Percentiles rank a stretch among this genome's conserved stretches.
Conservation (phyloP, 2,888 invertebrate species). For the Nineta flava region DNA sequence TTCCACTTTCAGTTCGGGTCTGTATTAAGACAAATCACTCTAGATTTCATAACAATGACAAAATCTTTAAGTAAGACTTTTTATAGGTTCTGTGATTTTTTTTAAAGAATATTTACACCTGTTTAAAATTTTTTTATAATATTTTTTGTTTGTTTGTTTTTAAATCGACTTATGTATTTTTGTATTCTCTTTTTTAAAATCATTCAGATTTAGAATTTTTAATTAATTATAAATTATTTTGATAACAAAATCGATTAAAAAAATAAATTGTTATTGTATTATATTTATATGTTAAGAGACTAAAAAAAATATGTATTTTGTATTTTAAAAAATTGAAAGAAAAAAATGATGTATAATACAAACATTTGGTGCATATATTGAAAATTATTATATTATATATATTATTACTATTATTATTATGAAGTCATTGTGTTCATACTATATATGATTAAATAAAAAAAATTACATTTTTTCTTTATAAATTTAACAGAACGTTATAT, state of each 20-base stretch:
- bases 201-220: too few relatives aligned
- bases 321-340: neutral
- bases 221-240: neutral
- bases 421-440: neutral
- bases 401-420: neutral
- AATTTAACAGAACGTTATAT: too few relatives aligned
- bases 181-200: neutral
- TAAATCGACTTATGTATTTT: neutral
- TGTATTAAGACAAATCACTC: too few relatives aligned
- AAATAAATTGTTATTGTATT: neutral
- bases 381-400: neutral
- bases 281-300: slow-evolving; percentile 1
- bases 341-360: slow-evolving; percentile 1
- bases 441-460: neutral
- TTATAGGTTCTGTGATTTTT: neutral
- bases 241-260: neutral
- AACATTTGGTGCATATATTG: neutral
- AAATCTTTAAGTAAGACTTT: neutral
- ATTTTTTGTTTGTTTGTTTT: neutral
- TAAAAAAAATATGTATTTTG: neutral
- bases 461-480: too few relatives aligned
- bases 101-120: neutral
- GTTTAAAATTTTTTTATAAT: neutral
- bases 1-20: too few relatives aligned
- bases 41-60: too few relatives aligned